Base-by-base conservation (phyloP, 2,113 vertebrate species). In the Dissostichus mawsoni region DNA sequence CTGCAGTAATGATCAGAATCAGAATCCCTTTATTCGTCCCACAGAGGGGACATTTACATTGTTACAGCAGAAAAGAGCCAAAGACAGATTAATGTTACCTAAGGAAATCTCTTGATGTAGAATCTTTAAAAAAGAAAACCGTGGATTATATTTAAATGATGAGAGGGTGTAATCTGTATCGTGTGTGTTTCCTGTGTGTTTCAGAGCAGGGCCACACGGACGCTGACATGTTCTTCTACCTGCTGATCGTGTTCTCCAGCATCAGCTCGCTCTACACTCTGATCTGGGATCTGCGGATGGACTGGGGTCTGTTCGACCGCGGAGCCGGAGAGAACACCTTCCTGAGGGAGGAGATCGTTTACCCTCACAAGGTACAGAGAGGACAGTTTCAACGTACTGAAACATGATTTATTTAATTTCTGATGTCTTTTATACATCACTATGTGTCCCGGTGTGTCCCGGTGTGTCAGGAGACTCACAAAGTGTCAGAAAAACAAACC, bases 251-350 rank as follows among this genome's bases (percentile, higher is more conserved):
- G 74, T 98, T 95, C 93, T 97, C 92, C 69, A 92, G 95, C 76
- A 93, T 98, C 95, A 99, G 97, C 93, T 98, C 98, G 36, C 96
- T 96, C 76, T 99, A 99, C 85, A 99, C 98, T 1, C 97, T 99
- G 57, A 98, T 98, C 92, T 99, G 98, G 98, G 98, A 99, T 89
- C 96, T 99, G 87, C 98, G 97, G 89, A 99, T 99, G 98, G 98
- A 99, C 93, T 99, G 98, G 98, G 98, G 98, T 66, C 95, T 99
- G 90, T 99, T 99, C 85, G 98, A 99, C 92, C 96, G 96, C 41
- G 97, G 97, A 29, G 98, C 98, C 11, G 98, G 98, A 82, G 98
- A 99, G 91, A 98, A 99, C 87, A 98, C 96, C 80, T 99, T 99
- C 90, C 96, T 99, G 81, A 95, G 98, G 68, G 98, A 99, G 92